These are phyloP conservation scores for Mamestra brassicae DNA, from an alignment of 2,888 invertebrate species.

Conservation along the genomic window DNA sequence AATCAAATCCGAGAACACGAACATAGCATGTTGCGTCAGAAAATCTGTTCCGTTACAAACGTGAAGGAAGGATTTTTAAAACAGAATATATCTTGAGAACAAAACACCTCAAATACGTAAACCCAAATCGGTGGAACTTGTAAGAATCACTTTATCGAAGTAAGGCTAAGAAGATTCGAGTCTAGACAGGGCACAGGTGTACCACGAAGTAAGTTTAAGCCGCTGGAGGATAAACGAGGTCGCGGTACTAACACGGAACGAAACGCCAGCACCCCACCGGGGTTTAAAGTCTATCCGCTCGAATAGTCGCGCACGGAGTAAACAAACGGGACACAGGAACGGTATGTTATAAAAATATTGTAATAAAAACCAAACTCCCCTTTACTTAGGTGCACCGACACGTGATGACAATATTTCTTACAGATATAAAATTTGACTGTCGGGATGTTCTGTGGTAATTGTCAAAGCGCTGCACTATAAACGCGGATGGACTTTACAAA, in stretches of 20 bases:
- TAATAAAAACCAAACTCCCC: not conserved
- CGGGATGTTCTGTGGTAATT: not conserved
- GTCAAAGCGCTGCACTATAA: not conserved
- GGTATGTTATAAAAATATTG: not conserved
- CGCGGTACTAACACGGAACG: constrained; percentile 51
- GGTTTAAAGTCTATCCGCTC: constrained; percentile 14
- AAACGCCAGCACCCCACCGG: constrained; percentile 5
- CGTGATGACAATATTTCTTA: not conserved
- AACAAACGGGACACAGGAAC: not conserved
- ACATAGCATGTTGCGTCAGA: not conserved
- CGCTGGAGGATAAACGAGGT: constrained; percentile 49
- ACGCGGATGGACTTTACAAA: constrained; percentile 6
- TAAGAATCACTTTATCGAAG: constrained; percentile 49
- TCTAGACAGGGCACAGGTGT: constrained; percentile 55
- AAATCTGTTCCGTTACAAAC: not conserved
- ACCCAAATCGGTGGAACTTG: constrained; percentile 15
- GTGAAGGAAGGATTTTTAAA: not conserved
- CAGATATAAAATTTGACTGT: too few species aligned
- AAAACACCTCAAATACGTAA: constrained; percentile 6
- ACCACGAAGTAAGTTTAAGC: constrained; percentile 54
- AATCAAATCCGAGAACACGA: constrained; percentile 15
- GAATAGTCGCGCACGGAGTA: not conserved
- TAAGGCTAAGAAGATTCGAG: constrained; percentile 38
- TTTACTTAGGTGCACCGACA: not conserved
- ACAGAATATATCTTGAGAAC: not conserved